Conservation (phyloP, 1,140 invertebrate genomes). For the Caenorhabditis brenneri region DNA sequence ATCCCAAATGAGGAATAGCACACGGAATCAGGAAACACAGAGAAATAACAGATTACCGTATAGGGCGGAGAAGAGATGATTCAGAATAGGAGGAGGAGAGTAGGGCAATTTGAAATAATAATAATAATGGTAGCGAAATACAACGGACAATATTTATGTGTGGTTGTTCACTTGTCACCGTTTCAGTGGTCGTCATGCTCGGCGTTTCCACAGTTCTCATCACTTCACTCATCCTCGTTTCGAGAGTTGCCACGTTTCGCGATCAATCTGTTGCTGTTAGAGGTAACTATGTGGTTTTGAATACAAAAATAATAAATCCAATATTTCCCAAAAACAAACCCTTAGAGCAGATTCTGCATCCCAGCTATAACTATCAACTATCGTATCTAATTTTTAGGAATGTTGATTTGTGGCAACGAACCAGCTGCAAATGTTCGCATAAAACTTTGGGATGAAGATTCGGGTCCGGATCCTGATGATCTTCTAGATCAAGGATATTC, state of each 20-base stretch:
- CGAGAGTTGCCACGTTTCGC: constrained; percentile 29
- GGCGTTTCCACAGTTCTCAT: constrained; percentile 32
- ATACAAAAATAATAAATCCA: too few relatives aligned
- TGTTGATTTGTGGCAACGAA: constrained; percentile 39
- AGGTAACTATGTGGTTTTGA: too few relatives aligned
- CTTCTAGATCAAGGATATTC: constrained; percentile 62
- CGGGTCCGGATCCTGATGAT: constrained; percentile 66
- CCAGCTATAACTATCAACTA: neutral
- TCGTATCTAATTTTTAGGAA: constrained; percentile 29
- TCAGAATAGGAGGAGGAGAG: neutral
- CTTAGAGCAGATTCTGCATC: too few relatives aligned
- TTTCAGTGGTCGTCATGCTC: constrained; percentile 33
- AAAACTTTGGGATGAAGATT: constrained; percentile 54
- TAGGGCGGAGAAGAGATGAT: constrained; percentile 12
- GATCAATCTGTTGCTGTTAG: constrained; percentile 49
- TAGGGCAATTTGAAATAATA: neutral
- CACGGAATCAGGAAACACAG: neutral
- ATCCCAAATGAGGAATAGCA: neutral
- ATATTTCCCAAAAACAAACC: too few relatives aligned
- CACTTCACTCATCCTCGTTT: neutral
- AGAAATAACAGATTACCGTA: constrained; percentile 20
- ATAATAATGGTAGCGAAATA: constrained; percentile 11
- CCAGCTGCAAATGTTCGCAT: constrained; percentile 49
- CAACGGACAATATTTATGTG: constrained; percentile 21
- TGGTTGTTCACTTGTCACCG: constrained; percentile 39